These are phyloP conservation scores for Eulacestoma nigropectus DNA, from an alignment of 2,113 vertebrate species.

Conservation along the genomic window DNA sequence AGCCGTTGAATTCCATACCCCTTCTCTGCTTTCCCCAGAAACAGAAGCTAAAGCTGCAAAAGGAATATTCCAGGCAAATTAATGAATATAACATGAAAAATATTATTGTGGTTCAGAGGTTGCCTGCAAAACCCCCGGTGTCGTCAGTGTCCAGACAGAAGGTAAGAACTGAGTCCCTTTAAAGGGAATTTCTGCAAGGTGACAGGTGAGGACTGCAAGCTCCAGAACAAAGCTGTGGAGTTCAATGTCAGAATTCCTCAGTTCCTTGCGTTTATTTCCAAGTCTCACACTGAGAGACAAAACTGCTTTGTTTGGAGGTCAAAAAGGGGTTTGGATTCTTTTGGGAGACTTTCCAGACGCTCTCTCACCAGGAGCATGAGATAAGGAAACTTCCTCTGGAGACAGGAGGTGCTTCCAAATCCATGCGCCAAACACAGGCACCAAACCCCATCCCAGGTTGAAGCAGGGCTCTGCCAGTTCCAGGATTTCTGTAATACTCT, in stretches of 20 bases:
- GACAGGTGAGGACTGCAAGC: rapidly evolving
- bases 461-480: neutral
- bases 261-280: neutral
- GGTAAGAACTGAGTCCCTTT: constrained; percentile 15
- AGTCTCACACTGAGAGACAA: neutral
- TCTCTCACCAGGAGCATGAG: rapidly evolving
- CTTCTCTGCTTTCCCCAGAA: constrained; percentile 69
- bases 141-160: constrained; percentile 49
- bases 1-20: neutral
- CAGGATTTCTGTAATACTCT: neutral
- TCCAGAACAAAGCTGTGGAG: neutral
- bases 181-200: neutral
- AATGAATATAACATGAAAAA: constrained; percentile 82
- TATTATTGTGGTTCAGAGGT: constrained; percentile 50
- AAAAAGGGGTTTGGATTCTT: neutral
- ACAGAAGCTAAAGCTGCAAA: constrained; percentile 82
- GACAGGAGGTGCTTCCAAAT: neutral
- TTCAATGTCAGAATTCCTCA: neutral
- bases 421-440: neutral
- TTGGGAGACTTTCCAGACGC: neutral
- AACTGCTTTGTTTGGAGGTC: neutral
- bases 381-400: neutral
- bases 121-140: constrained; percentile 56
- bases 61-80: constrained; percentile 83
- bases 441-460: neutral